Conservation (phyloP, 2,888 invertebrate genomes). For the Colletes collaris region DNA sequence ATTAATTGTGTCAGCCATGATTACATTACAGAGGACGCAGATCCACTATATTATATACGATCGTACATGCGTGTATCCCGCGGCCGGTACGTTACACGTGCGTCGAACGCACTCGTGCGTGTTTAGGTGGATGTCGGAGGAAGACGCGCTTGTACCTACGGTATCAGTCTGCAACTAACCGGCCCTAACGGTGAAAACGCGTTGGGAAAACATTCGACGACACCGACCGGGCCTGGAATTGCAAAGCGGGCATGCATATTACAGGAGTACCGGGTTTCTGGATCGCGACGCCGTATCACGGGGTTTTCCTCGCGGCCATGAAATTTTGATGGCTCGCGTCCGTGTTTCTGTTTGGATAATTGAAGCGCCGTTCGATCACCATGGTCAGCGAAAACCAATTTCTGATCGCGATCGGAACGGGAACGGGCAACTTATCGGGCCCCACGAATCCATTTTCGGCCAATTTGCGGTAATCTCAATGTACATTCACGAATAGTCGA, state of each 20-base stretch:
- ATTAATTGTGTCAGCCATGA: slow-evolving; percentile 81
- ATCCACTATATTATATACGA: slow-evolving; percentile 70
- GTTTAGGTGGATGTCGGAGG: slow-evolving; percentile 66
- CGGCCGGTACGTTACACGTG: slow-evolving; percentile 69
- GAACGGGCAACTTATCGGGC: too few species aligned
- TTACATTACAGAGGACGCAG: slow-evolving; percentile 77
- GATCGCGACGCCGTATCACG: neutral
- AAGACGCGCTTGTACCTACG: slow-evolving; percentile 50
- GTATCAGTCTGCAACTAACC: slow-evolving; percentile 40
- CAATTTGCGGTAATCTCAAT: too few species aligned
- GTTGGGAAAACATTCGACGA: slow-evolving; percentile 21
- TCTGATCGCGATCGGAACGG: too few species aligned
- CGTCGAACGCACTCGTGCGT: slow-evolving; percentile 70
- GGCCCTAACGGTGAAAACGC: slow-evolving; percentile 30
- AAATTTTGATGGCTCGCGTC: slow-evolving; percentile 19
- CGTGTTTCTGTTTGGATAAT: slow-evolving; percentile 17
- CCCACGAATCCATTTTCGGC: too few species aligned
- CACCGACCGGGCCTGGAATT: slow-evolving; percentile 21
- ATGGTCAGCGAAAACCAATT: neutral
- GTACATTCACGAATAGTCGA: too few species aligned
- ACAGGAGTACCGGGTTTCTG: neutral
- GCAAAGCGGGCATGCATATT: slow-evolving; percentile 23
- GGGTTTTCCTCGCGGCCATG: slow-evolving; percentile 8
- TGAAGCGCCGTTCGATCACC: slow-evolving; percentile 15
- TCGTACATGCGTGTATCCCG: slow-evolving; percentile 65